phyloP scores from a whole-genome alignment of 2,113 vertebrate species.

The Procavia capensis region DNA sequence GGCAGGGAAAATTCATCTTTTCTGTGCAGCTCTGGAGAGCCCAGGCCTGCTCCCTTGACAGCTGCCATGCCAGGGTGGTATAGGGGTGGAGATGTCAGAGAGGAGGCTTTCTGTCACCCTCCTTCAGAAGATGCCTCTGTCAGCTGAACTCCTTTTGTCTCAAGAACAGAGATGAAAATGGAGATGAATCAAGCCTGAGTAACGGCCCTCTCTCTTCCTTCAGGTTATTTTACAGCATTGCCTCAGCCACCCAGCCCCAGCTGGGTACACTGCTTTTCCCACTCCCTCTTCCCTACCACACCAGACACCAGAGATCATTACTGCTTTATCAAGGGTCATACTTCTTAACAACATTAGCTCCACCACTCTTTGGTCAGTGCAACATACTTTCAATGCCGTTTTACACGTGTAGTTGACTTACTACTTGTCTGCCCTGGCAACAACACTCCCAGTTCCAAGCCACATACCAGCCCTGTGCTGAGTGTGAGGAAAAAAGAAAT shows the following conservation, averaged over 20 bases:
- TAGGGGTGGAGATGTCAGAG: too few species aligned
- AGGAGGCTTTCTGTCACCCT: background rate
- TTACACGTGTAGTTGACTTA: background rate
- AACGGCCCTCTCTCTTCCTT: background rate
- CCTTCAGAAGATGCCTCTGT: background rate
- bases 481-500: background rate
- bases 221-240: background rate
- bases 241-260: background rate
- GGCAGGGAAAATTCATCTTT: background rate
- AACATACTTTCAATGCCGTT: background rate
- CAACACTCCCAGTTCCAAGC: background rate
- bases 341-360: background rate
- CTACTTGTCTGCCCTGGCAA: background rate
- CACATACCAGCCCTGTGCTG: background rate
- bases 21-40: background rate
- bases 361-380: background rate
- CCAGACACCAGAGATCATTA: background rate
- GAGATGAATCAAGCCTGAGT: background rate
- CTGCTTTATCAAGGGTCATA: background rate
- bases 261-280: background rate
- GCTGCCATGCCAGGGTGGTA: background rate
- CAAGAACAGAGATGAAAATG: background rate
- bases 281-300: background rate
- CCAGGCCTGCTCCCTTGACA: background rate
- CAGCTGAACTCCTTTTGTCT: background rate